Conservation (phyloP, 1,140 invertebrate genomes). For the Drosophila rufa region DNA sequence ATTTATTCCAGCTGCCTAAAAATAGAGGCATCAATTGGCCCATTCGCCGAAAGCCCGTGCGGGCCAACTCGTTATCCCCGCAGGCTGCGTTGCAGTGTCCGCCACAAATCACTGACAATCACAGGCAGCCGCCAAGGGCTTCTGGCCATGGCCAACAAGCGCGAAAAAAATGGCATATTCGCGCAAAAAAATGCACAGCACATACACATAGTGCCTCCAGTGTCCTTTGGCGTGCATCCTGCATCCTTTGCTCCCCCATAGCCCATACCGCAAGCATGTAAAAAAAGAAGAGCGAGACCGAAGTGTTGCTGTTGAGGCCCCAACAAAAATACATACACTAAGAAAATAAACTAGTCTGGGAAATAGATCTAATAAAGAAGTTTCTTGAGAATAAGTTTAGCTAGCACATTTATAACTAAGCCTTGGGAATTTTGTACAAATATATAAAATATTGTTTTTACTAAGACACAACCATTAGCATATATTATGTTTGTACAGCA, state of each 20-base stretch:
- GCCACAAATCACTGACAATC: constrained; percentile 76
- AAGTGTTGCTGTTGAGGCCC: constrained; percentile 62
- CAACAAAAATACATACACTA: constrained; percentile 34
- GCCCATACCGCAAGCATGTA: constrained; percentile 1
- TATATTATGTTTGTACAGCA: too few relatives aligned
- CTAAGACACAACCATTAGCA: neutral
- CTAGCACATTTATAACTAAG: too few relatives aligned
- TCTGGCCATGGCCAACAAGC: constrained; percentile 41
- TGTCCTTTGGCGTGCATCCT: constrained; percentile 28
- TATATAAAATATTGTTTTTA: neutral
- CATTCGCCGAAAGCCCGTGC: constrained; percentile 6
- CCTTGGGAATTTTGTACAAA: too few relatives aligned
- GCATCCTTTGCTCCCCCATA: constrained; percentile 16
- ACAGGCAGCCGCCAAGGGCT: constrained; percentile 45
- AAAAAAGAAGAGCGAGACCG: neutral
- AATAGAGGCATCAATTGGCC: constrained; percentile 42
- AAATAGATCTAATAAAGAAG: neutral
- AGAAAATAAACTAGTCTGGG: neutral
- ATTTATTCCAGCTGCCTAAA: constrained; percentile 30
- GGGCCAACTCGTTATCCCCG: constrained; percentile 22
- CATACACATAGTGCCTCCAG: neutral
- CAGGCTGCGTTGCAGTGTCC: constrained; percentile 12
- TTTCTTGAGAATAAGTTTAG: too few relatives aligned
- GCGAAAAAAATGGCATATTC: constrained; percentile 34
- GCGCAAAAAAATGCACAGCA: constrained; percentile 53